Evolutionary conservation across 2,888 invertebrate genomes (phyloP).

Genomic region (Zygogramma bicolorata): DNA sequence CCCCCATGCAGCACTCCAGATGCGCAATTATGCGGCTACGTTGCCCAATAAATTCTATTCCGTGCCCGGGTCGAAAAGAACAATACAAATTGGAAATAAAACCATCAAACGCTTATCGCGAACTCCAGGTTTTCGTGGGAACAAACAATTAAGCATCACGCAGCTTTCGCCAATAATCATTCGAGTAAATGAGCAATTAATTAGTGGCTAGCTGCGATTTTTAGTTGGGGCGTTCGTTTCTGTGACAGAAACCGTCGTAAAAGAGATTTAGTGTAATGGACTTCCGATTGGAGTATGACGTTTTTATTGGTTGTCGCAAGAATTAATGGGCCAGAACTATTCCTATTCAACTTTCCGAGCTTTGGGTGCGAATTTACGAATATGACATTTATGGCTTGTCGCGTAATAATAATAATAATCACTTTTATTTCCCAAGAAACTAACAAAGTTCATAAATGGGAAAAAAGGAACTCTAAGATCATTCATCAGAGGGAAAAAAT

Average conservation of each 20-base stretch:
- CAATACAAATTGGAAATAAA: constrained; percentile 23
- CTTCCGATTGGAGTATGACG: not conserved
- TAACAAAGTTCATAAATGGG: too few species aligned
- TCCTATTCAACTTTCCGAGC: not conserved
- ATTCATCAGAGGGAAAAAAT: too few species aligned
- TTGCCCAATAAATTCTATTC: constrained; percentile 2
- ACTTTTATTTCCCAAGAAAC: too few species aligned
- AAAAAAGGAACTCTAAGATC: too few species aligned
- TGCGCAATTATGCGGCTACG: constrained; percentile 14
- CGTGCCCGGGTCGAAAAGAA: constrained; percentile 26
- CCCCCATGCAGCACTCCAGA: not conserved
- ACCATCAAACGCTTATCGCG: constrained; percentile 28
- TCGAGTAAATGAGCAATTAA: constrained; percentile 15
- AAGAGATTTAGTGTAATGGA: not conserved
- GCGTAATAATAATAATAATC: too few species aligned
- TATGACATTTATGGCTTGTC: too few species aligned
- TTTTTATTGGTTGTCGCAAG: constrained; percentile 3
- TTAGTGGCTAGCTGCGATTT: not conserved
- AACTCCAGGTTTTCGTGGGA: constrained; percentile 42
- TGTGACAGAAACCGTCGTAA: not conserved
- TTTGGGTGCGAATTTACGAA: too few species aligned
- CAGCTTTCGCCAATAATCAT: constrained; percentile 15
- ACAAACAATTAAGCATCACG: constrained; percentile 46
- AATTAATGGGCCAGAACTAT: not conserved
- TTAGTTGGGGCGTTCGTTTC: not conserved